Conservation (phyloP, 2,888 invertebrate genomes). For the Agrotis exclamationis region DNA sequence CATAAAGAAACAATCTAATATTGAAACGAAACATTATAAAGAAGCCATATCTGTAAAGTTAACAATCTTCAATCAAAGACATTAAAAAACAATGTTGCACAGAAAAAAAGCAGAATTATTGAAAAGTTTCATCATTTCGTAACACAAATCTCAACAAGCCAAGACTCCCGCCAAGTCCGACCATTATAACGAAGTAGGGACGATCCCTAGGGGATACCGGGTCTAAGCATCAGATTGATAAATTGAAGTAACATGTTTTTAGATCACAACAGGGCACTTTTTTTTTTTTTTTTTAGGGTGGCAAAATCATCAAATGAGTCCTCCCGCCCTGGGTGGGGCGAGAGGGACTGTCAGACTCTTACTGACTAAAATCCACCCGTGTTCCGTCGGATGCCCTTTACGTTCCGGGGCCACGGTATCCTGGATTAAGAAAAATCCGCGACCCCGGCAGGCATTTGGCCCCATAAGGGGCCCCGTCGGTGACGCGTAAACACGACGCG, state of each 20-base stretch:
- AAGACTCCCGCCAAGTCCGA: conserved; percentile 43
- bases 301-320: too few relatives aligned
- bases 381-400: too few relatives aligned
- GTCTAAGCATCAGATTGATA: conserved; percentile 16
- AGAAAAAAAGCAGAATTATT: background rate
- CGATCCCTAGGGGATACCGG: conserved; percentile 38
- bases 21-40: too few relatives aligned
- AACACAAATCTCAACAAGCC: conserved; percentile 17
- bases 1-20: background rate
- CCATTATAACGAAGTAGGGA: conserved; percentile 20
- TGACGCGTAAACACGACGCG: too few relatives aligned
- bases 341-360: too few relatives aligned
- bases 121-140: conserved; percentile 6
- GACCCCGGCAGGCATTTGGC: too few relatives aligned
- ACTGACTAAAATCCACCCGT: too few relatives aligned
- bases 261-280: conserved; percentile 2
- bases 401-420: too few relatives aligned
- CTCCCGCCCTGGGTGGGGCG: too few relatives aligned
- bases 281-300: too few relatives aligned
- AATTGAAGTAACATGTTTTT: conserved; percentile 17
- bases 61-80: conserved; percentile 1
- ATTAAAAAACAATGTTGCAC: conserved; percentile 11
- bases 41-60: background rate
- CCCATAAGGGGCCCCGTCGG: too few relatives aligned
- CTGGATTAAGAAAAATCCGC: too few relatives aligned